Evolutionary conservation across 2,888 invertebrate genomes (phyloP).

Genomic region (Drosophila demipolita): DNA sequence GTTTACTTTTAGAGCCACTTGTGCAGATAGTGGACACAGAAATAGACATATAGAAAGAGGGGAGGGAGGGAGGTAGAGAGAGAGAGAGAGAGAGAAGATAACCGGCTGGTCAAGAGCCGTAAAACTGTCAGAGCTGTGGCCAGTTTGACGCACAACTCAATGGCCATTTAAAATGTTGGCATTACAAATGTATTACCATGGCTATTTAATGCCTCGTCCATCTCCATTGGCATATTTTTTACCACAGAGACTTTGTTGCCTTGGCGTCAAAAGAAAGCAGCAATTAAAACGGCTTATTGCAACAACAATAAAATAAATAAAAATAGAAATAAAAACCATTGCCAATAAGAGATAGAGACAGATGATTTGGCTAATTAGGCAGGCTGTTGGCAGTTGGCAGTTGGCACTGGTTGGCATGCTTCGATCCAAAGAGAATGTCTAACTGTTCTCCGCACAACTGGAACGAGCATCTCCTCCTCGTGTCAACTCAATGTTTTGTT

Average conservation of each 20-base stretch:
- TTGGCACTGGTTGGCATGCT: slow-evolving; percentile 22
- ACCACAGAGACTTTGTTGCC: slow-evolving; percentile 24
- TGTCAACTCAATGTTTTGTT: slow-evolving; percentile 62
- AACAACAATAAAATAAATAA: slow-evolving; percentile 17
- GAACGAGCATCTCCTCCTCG: slow-evolving; percentile 31
- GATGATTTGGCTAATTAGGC: slow-evolving; percentile 76
- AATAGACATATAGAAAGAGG: neutral
- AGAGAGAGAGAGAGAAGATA: slow-evolving; percentile 10
- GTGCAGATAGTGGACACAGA: slow-evolving; percentile 13
- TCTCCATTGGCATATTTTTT: slow-evolving; percentile 55
- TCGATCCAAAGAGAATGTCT: slow-evolving; percentile 48
- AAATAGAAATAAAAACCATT: slow-evolving; percentile 26
- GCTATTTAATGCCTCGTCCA: slow-evolving; percentile 35
- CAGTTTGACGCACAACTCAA: slow-evolving; percentile 53
- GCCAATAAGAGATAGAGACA: slow-evolving; percentile 20
- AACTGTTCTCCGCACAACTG: slow-evolving; percentile 47
- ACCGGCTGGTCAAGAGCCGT: slow-evolving; percentile 57
- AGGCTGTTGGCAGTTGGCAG: neutral
- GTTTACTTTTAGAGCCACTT: slow-evolving; percentile 59
- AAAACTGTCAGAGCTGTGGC: slow-evolving; percentile 58
- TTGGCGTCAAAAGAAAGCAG: slow-evolving; percentile 63
- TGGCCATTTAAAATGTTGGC: slow-evolving; percentile 64
- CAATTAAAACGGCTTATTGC: slow-evolving; percentile 69
- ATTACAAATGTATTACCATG: slow-evolving; percentile 66
- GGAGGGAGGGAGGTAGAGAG: neutral